Conservation (phyloP, 1,140 invertebrate species). For the Antheraea pernyi region DNA sequence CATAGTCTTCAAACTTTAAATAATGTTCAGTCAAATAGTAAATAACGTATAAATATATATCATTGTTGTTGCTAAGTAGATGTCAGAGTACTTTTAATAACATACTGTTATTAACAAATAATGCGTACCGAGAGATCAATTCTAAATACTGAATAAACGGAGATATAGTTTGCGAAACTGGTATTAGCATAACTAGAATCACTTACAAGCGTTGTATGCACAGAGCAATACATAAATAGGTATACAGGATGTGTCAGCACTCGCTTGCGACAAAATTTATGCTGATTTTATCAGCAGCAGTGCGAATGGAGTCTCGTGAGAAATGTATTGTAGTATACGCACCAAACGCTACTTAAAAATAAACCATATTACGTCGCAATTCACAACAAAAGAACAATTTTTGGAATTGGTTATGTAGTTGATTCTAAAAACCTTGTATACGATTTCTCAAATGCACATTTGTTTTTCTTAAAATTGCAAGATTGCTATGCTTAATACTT, state of each 20-base stretch:
- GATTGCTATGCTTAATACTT: too few relatives aligned
- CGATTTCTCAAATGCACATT: too few relatives aligned
- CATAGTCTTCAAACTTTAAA: too few relatives aligned
- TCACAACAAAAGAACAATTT: neutral
- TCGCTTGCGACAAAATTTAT: slow-evolving; percentile 33
- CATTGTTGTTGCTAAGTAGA: too few relatives aligned
- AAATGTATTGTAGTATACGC: slow-evolving; percentile 25
- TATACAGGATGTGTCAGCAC: neutral
- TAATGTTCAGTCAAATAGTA: too few relatives aligned
- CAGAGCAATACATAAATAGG: slow-evolving; percentile 5
- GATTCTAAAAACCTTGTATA: too few relatives aligned
- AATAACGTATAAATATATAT: too few relatives aligned
- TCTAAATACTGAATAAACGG: neutral
- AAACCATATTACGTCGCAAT: neutral
- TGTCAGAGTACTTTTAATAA: too few relatives aligned
- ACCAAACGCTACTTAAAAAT: slow-evolving; percentile 27
- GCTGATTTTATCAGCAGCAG: slow-evolving; percentile 46
- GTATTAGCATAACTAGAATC: slow-evolving; percentile 26
- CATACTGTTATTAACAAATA: too few relatives aligned
- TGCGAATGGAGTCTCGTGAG: slow-evolving; percentile 36
- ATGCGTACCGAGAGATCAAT: neutral
- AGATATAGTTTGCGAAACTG: slow-evolving; percentile 11
- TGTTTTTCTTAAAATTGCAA: too few relatives aligned
- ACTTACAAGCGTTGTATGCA: slow-evolving; percentile 19
- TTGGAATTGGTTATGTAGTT: neutral